A percentile compares a stretch with the other conserved stretches of the same genome.
phyloP scores from a whole-genome alignment of 2,113 vertebrate genomes.

The Psammodynastes pulverulentus region DNA sequence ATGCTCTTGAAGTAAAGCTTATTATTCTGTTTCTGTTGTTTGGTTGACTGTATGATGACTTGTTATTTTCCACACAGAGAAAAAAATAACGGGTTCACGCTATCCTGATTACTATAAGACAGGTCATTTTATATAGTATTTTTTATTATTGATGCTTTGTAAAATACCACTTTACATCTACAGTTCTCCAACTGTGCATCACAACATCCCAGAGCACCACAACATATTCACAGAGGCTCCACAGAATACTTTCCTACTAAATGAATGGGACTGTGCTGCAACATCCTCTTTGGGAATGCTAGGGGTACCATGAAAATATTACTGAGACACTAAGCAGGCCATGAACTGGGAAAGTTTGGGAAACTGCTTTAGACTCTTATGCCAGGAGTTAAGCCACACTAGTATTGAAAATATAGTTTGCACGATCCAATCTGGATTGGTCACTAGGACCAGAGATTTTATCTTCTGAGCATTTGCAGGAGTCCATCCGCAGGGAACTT shows the following conservation, averaged over 20 bases:
- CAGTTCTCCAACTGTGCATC: background rate
- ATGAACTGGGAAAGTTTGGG: background rate
- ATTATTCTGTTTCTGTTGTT: background rate
- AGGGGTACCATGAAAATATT: background rate
- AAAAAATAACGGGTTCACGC: background rate
- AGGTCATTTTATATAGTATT: background rate
- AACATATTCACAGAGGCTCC: background rate
- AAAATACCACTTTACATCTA: background rate
- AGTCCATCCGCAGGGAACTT: too few relatives aligned
- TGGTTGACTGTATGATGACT: background rate
- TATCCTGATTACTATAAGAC: background rate
- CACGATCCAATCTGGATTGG: background rate
- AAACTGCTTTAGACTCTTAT: background rate
- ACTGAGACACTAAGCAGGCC: background rate
- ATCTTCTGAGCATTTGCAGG: background rate
- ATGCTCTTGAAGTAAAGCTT: background rate
- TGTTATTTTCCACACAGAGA: background rate
- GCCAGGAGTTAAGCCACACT: background rate
- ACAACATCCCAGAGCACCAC: background rate
- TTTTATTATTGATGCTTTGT: background rate
- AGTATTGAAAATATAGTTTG: background rate
- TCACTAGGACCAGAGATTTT: background rate
- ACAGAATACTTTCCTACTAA: background rate
- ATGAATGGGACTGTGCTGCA: background rate
- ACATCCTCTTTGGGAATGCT: background rate